Base-by-base conservation (phyloP, 2,797 vertebrate genomes). In the Poeciliopsis gracilis region DNA sequence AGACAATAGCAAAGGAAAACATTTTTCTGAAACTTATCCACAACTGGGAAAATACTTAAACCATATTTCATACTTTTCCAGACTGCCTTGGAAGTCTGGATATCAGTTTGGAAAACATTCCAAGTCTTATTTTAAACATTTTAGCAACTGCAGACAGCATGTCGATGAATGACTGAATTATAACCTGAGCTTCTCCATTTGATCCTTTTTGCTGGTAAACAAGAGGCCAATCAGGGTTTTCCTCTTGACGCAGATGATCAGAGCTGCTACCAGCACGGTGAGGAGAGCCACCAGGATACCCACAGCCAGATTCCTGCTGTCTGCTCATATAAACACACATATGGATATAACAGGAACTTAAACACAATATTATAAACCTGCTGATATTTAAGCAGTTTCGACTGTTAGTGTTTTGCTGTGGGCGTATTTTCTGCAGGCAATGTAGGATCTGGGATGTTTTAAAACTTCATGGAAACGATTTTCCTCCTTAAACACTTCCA, bases 151-250 rank as follows among this genome's bases (percentile, higher is more conserved):
- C 41, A 0, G 30, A 43, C 75, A 16, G 43, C 28, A 30, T 30
- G 9, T 9, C 7, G 46, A 72, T 2, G 53, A 69, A 72, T 23
- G 2, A 80, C 70, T 79, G 16, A 43, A 76, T 69, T 8, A 30
- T 41, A 94, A 99, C 98, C 98, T 98, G 82, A 98, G 94, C 93
- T 99, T 99, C 90, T 98, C 97, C 0, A 97, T 95, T 59, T 96
- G 96, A 77, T 94, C 97, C 89, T 98, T 98, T 82, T 97, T 98
- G 82, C 96, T 96, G 77, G 94, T 93, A 89, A 97, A 96, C 75
- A 99, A 88, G 83, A 97, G 93, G 30, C 85, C 90, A 66, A 96
- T 90, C 10, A 98, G 89, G 46, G 94, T 92, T 89, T 97, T 98
- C 87, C 97, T 97, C 91, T 98, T 99, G 86, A 99, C 87, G 87